Conservation (phyloP, 2,113 vertebrate genomes). For the Pelmatolapia mariae region DNA sequence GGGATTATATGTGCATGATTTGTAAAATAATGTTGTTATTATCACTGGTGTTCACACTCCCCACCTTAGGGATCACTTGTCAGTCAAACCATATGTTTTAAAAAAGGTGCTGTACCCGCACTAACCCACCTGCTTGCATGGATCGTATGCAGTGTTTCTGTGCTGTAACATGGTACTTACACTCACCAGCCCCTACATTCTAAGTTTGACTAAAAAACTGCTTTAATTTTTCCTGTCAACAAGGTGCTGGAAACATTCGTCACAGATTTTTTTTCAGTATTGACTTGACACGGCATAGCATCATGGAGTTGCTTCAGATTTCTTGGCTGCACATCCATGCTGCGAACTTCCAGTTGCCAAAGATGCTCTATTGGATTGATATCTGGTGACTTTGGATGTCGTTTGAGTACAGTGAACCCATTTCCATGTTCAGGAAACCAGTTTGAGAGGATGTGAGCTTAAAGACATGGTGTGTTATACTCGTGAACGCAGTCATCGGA, state of each 20-base stretch:
- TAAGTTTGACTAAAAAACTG: not conserved
- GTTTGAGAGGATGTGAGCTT: not conserved
- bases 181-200: not conserved
- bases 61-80: not conserved
- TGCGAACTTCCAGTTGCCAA: not conserved
- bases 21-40: not conserved
- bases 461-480: not conserved
- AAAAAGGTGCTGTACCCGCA: not conserved
- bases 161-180: not conserved
- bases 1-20: not conserved
- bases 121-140: not conserved
- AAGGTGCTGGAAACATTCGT: not conserved
- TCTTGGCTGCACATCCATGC: not conserved
- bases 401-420: not conserved
- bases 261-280: not conserved
- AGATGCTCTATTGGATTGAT: not conserved
- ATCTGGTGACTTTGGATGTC: not conserved
- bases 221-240: not conserved
- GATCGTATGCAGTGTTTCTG: not conserved
- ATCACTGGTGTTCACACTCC: not conserved
- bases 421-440: not conserved
- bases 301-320: not conserved
- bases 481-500: not conserved
- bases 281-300: not conserved
- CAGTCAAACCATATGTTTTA: not conserved